Conservation (phyloP, 1,140 invertebrate species). For the Trachymyrmex cornetzi region DNA sequence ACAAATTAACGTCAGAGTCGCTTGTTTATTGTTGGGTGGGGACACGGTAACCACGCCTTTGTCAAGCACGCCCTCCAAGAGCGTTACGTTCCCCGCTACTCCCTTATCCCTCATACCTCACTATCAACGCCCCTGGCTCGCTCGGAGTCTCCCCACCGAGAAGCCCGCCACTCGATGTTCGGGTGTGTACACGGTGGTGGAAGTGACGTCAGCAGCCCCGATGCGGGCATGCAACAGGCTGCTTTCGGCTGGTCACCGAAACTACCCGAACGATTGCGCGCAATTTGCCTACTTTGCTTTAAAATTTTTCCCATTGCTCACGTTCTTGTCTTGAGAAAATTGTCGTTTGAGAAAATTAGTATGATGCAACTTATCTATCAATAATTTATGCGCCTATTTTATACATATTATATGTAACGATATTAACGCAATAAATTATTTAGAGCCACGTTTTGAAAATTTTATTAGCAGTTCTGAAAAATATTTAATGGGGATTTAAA, state of each 20-base stretch:
- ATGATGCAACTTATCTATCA: neutral
- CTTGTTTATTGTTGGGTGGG: slow-evolving; percentile 86
- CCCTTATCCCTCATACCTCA: slow-evolving; percentile 70
- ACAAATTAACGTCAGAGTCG: slow-evolving; percentile 85
- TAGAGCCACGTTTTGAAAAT: neutral
- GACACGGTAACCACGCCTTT: slow-evolving; percentile 85
- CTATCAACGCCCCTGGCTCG: slow-evolving; percentile 75
- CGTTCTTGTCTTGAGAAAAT: neutral
- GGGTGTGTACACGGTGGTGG: slow-evolving; percentile 69
- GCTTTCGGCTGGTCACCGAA: slow-evolving; percentile 57
- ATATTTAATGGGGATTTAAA: neutral
- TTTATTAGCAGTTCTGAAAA: neutral
- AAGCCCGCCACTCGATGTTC: slow-evolving; percentile 44
- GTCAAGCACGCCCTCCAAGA: slow-evolving; percentile 84
- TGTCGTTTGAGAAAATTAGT: neutral
- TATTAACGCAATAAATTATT: neutral
- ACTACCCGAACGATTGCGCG: slow-evolving; percentile 47
- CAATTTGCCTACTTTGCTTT: slow-evolving; percentile 53
- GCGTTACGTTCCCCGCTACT: slow-evolving; percentile 71
- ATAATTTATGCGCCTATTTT: neutral
- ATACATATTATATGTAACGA: no score
- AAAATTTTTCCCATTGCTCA: slow-evolving; percentile 35
- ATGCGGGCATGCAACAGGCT: slow-evolving; percentile 84
- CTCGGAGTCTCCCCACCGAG: slow-evolving; percentile 63
- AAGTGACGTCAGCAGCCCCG: slow-evolving; percentile 80